A percentile compares a stretch with the other conserved stretches of the same genome.
These are phyloP conservation scores for Zenarchopterus dispar DNA, from an alignment of 2,797 vertebrate genomes.

Conservation along the genomic window DNA sequence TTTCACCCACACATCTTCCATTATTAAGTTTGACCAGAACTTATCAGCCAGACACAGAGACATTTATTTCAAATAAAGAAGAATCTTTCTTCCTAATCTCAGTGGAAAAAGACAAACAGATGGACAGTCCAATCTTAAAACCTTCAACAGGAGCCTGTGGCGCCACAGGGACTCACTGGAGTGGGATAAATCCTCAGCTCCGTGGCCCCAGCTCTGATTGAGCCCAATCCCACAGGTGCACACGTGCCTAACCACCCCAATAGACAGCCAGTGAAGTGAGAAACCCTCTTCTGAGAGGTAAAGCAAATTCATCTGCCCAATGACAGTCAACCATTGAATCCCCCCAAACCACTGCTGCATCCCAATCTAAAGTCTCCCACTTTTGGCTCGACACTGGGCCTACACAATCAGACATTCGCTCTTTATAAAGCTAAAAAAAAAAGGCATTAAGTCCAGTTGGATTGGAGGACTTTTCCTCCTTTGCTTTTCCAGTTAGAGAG, in stretches of 20 bases:
- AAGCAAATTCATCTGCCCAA: constrained; percentile 73
- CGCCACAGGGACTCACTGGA: constrained; percentile 70
- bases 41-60: constrained; percentile 39
- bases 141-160: constrained; percentile 67
- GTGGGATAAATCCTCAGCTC: constrained; percentile 80
- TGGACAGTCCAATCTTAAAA: constrained; percentile 65
- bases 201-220: constrained; percentile 65
- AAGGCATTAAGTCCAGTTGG: constrained; percentile 58
- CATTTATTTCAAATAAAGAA: constrained; percentile 48
- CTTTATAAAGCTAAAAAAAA: constrained; percentile 32
- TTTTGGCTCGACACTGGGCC: constrained; percentile 13
- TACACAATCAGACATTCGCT: constrained; percentile 31
- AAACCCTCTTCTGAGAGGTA: constrained; percentile 63
- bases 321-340: constrained; percentile 57
- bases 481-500: constrained; percentile 51
- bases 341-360: constrained; percentile 50
- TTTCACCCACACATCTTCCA: constrained; percentile 31
- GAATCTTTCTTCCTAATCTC: constrained; percentile 38
- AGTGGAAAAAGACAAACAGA: constrained; percentile 48
- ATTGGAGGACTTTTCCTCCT: constrained; percentile 44
- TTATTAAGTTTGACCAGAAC: constrained; percentile 35
- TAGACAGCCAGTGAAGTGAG: constrained; percentile 63
- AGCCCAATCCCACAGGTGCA: constrained; percentile 60
- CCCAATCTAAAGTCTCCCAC: constrained; percentile 46
- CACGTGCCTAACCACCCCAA: constrained; percentile 70